These are phyloP conservation scores for Sebastes kiyomatsui DNA, from an alignment of 2,797 vertebrate genomes.

Conservation along the genomic window DNA sequence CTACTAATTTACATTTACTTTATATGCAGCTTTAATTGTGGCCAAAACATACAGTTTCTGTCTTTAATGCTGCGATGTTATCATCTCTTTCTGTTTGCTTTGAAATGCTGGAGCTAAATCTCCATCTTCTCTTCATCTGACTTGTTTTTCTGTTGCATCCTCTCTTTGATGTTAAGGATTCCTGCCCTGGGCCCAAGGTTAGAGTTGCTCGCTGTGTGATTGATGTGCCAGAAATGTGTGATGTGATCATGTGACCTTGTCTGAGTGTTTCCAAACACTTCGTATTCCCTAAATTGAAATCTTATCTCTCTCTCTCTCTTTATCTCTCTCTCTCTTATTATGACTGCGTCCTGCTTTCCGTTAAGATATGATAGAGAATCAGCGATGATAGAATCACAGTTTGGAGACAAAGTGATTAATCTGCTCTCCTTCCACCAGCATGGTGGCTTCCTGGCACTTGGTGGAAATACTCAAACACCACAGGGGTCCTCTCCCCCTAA, in stretches of 20 bases:
- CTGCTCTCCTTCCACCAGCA: constrained; percentile 7
- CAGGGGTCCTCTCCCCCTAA: background rate
- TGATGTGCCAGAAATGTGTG: constrained; percentile 41
- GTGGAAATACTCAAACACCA: background rate
- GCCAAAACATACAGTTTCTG: background rate
- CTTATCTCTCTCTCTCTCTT: background rate
- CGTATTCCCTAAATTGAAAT: background rate
- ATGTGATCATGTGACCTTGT: constrained; percentile 11
- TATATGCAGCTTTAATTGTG: background rate
- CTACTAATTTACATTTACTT: background rate
- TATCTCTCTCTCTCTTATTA: background rate
- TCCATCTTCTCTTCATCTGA: constrained; percentile 37
- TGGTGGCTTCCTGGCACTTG: constrained; percentile 25
- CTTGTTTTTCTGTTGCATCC: constrained; percentile 43
- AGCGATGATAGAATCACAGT: background rate
- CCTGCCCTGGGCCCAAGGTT: constrained; percentile 80
- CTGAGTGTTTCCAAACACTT: background rate
- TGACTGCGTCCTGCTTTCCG: background rate
- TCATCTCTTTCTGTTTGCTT: constrained; percentile 6
- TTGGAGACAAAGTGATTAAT: background rate
- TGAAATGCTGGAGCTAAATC: constrained; percentile 33
- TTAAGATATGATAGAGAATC: background rate
- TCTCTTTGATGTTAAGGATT: constrained; percentile 72
- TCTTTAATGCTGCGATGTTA: background rate
- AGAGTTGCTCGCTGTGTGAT: constrained; percentile 58